Evolutionary conservation across 2,797 vertebrate species (phyloP).

Genomic region (Rhabdophis nuchalis): DNA sequence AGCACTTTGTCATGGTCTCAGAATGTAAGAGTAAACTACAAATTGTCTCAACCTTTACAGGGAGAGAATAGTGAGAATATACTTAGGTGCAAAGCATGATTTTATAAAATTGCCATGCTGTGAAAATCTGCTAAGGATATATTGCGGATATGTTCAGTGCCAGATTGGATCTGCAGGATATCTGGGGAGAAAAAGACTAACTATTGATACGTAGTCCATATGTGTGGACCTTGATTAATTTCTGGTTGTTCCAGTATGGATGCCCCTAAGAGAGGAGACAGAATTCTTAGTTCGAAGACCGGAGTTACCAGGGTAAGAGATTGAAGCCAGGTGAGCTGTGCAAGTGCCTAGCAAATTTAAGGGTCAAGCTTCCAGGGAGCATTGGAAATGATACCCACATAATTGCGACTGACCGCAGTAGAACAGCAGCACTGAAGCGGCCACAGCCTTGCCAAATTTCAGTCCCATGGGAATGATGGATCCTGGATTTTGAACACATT

Average conservation of each 20-base stretch:
- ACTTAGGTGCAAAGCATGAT: background rate
- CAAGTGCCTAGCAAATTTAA: background rate
- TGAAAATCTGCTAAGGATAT: background rate
- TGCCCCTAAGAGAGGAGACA: background rate
- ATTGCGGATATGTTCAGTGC: background rate
- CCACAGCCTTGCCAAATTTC: too few relatives aligned
- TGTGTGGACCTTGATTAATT: background rate
- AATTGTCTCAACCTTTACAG: background rate
- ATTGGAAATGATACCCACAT: too few relatives aligned
- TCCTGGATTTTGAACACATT: too few relatives aligned
- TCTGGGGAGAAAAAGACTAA: background rate
- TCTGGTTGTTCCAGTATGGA: background rate
- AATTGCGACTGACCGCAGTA: too few relatives aligned
- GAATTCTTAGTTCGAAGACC: background rate
- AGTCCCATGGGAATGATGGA: too few relatives aligned
- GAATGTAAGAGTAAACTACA: background rate
- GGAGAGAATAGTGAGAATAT: background rate
- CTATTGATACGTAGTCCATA: background rate
- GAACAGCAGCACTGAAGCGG: too few relatives aligned
- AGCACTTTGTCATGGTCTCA: background rate
- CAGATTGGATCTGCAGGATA: background rate
- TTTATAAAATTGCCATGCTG: background rate
- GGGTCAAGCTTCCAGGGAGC: background rate
- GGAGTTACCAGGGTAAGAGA: background rate
- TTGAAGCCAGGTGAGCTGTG: background rate